These are phyloP conservation scores for Megastigmus dorsalis DNA, from an alignment of 2,888 invertebrate genomes.

Conservation along the genomic window DNA sequence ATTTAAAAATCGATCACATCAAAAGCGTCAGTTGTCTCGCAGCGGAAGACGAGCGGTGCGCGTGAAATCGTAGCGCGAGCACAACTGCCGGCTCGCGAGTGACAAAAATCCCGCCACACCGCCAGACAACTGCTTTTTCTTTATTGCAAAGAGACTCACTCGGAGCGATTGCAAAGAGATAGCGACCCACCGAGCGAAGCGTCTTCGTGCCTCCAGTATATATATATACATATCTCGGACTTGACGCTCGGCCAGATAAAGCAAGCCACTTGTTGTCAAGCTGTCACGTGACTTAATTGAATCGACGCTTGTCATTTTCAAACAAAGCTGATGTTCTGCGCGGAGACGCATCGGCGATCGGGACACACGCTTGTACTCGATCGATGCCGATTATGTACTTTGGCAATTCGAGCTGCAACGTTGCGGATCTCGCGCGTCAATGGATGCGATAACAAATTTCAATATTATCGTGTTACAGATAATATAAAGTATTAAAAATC, in stretches of 20 bases:
- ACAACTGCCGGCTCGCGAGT: slow-evolving; percentile 25
- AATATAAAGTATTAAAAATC: too few relatives aligned
- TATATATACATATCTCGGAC: too few relatives aligned
- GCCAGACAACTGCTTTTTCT: neutral
- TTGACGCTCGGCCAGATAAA: neutral
- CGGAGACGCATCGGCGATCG: too few relatives aligned
- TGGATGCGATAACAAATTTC: too few relatives aligned
- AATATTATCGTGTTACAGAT: too few relatives aligned
- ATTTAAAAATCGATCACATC: neutral
- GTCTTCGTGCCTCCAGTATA: neutral
- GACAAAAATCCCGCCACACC: slow-evolving; percentile 14
- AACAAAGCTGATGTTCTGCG: neutral
- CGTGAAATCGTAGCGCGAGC: slow-evolving; percentile 19
- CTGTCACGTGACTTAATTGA: neutral
- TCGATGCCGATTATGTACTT: too few relatives aligned
- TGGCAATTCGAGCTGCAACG: too few relatives aligned
- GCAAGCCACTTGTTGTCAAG: slow-evolving; percentile 14
- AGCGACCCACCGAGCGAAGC: neutral
- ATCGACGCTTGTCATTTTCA: neutral
- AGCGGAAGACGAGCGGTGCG: neutral
- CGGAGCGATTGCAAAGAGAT: slow-evolving; percentile 16
- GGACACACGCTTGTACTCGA: too few relatives aligned
- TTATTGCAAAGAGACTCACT: neutral
- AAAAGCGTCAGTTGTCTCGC: neutral
- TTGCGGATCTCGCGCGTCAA: too few relatives aligned